Conservation (phyloP, 2,888 invertebrate species). For the Malacosoma neustria region DNA sequence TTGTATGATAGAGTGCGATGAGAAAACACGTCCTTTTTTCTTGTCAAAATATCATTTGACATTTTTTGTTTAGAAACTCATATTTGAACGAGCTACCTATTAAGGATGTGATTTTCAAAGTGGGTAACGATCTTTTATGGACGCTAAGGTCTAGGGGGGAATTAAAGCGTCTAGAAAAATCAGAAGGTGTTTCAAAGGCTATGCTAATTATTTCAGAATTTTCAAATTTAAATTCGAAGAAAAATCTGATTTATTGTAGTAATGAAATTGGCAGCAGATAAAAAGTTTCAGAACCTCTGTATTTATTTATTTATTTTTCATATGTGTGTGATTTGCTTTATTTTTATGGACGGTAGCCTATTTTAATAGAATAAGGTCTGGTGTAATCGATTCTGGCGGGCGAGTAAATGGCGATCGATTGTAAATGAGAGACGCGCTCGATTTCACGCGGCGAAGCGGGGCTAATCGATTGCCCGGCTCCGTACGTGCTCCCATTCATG, state of each 20-base stretch:
- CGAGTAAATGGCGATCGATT: slow-evolving; percentile 48
- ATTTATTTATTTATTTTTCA: no score
- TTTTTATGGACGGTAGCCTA: slow-evolving; percentile 13
- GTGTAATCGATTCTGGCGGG: slow-evolving; percentile 50
- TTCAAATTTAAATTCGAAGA: no score
- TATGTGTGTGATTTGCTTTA: no score
- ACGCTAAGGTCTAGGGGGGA: no score
- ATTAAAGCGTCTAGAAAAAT: no score
- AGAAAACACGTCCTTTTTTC: slow-evolving; percentile 33
- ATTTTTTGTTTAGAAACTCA: slow-evolving; percentile 22
- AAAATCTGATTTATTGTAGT: no score
- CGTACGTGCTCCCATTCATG: slow-evolving; percentile 39
- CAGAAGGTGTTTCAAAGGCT: no score
- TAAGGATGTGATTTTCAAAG: no score
- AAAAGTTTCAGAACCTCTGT: no score
- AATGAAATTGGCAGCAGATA: no score
- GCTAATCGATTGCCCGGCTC: slow-evolving; percentile 52
- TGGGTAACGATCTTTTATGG: no score
- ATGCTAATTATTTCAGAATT: no score
- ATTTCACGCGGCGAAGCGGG: slow-evolving; percentile 62
- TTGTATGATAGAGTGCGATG: slow-evolving; percentile 40
- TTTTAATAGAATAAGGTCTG: slow-evolving; percentile 35
- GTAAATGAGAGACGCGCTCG: slow-evolving; percentile 45
- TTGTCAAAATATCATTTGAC: slow-evolving; percentile 50
- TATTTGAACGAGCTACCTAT: neutral